Conservation (phyloP, 2,888 invertebrate species). For the Osmoderma eremita region DNA sequence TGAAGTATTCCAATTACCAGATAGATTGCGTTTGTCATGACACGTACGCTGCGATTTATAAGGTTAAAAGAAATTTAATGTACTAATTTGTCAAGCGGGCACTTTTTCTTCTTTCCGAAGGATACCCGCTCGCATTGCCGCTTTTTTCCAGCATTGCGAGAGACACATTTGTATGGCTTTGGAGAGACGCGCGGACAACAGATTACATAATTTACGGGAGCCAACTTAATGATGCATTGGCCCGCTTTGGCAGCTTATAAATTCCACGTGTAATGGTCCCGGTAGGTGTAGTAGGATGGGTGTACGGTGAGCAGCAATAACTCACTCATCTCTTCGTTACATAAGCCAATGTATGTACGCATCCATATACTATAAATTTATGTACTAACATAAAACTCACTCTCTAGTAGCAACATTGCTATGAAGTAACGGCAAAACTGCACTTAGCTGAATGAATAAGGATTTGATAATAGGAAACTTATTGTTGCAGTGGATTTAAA, state of each 20-base stretch:
- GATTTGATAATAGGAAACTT: no score
- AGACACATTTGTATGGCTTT: slow-evolving; percentile 31
- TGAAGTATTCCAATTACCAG: slow-evolving; percentile 34
- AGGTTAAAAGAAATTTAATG: slow-evolving; percentile 37
- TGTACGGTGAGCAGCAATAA: slow-evolving; percentile 6
- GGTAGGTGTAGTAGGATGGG: background rate
- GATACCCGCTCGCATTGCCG: background rate
- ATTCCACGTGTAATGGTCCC: slow-evolving; percentile 14
- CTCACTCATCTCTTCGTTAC: background rate
- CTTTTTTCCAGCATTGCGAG: background rate
- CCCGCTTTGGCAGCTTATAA: slow-evolving; percentile 23
- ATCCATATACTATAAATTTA: no score
- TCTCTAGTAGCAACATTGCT: no score
- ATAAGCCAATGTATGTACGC: no score
- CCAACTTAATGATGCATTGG: slow-evolving; percentile 11
- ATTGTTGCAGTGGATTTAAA: no score
- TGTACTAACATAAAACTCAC: no score
- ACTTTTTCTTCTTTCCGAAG: slow-evolving; percentile 18
- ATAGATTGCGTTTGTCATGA: slow-evolving; percentile 32
- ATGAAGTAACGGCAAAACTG: no score
- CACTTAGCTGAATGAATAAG: no score
- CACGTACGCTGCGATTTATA: slow-evolving; percentile 32
- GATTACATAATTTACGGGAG: slow-evolving; percentile 29
- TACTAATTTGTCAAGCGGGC: slow-evolving; percentile 30
- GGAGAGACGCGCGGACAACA: background rate